phyloP scores from a whole-genome alignment of 1,140 invertebrate genomes.

The Galendromus occidentalis region DNA sequence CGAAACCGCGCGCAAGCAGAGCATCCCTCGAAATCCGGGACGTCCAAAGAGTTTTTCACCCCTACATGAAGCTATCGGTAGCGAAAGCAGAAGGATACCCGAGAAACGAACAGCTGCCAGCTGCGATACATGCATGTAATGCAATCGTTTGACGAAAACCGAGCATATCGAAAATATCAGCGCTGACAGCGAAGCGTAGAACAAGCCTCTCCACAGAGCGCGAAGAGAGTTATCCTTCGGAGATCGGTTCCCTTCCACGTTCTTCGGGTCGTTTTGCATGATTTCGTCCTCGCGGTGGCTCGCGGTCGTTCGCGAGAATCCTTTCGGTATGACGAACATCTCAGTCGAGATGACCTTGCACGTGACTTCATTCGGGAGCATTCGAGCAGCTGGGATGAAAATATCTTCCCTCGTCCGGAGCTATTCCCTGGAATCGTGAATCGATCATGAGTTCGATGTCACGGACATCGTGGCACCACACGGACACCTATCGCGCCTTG shows the following conservation, averaged over 20 bases:
- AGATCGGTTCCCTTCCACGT: constrained; percentile 60
- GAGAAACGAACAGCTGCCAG: constrained; percentile 41
- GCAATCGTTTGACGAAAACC: constrained; percentile 31
- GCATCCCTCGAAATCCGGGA: constrained; percentile 13
- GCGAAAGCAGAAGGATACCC: constrained; percentile 59
- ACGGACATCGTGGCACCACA: too few relatives aligned
- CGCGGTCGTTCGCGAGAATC: too few relatives aligned
- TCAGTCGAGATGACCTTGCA: too few relatives aligned
- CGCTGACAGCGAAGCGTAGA: constrained; percentile 33
- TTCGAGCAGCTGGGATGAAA: too few relatives aligned
- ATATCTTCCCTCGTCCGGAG: too few relatives aligned
- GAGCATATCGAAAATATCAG: too few relatives aligned
- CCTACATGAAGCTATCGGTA: constrained; percentile 29
- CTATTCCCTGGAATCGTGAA: too few relatives aligned
- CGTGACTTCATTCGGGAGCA: too few relatives aligned
- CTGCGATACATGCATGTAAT: too few relatives aligned
- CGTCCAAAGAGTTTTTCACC: constrained; percentile 8
- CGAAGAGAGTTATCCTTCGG: constrained; percentile 38
- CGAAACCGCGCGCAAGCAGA: constrained; percentile 19
- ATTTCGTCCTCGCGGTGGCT: constrained; percentile 36
- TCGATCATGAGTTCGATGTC: too few relatives aligned
- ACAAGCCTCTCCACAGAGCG: constrained; percentile 43
- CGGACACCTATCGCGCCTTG: too few relatives aligned
- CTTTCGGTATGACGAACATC: too few relatives aligned
- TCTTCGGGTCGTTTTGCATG: neutral